Conservation (phyloP, 2,888 invertebrate genomes). For the Glaucopsyche alexis region DNA sequence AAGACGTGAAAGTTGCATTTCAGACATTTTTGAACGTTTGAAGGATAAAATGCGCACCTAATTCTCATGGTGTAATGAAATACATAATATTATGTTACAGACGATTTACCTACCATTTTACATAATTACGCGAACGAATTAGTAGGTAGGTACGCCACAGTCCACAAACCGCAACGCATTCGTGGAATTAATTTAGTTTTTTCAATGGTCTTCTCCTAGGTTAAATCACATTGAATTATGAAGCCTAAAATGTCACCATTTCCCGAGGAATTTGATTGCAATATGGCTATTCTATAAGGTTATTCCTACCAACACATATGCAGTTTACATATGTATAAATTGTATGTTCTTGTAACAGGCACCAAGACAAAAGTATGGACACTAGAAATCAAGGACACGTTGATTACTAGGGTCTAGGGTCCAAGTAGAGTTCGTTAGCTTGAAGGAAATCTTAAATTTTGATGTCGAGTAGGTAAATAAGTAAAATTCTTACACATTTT, state of each 20-base stretch:
- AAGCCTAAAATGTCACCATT: no score
- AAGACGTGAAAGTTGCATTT: not conserved
- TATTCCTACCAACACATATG: no score
- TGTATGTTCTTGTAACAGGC: no score
- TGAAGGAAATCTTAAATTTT: not conserved
- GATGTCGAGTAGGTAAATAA: not conserved
- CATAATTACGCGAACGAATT: slow-evolving; percentile 1
- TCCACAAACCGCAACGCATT: no score
- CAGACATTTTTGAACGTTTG: not conserved
- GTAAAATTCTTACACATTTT: slow-evolving; percentile 36
- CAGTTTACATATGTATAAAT: no score
- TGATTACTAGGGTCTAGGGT: not conserved
- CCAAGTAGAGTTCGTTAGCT: not conserved
- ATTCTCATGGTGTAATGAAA: not conserved
- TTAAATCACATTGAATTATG: no score
- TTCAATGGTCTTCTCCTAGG: no score
- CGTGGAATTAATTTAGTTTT: no score
- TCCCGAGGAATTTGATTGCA: no score
- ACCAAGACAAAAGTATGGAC: no score
- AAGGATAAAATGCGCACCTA: not conserved
- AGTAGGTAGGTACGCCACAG: not conserved
- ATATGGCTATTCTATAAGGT: no score
- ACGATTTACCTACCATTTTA: not conserved
- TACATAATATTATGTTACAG: not conserved
- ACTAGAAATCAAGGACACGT: no score